A percentile compares a stretch with the other conserved stretches of the same genome.
These are phyloP conservation scores for Drosophila leontia DNA, from an alignment of 1,140 invertebrate species.

Conservation along the genomic window DNA sequence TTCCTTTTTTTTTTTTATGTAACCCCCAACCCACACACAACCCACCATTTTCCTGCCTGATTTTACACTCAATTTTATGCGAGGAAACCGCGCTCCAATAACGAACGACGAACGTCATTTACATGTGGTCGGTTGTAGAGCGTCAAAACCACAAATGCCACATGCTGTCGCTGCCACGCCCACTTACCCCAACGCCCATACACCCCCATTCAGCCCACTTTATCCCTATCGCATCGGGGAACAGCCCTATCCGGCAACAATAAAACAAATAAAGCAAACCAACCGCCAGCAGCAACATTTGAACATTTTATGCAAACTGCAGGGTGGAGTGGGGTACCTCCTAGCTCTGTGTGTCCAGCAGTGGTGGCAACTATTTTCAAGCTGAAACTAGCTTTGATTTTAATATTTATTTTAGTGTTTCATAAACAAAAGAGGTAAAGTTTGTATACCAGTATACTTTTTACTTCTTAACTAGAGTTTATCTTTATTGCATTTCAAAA, in stretches of 20 bases:
- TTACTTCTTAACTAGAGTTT: too few species aligned
- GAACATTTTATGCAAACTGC: constrained; percentile 71
- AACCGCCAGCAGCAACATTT: constrained; percentile 71
- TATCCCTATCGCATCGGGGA: constrained; percentile 23
- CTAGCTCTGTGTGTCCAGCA: not conserved
- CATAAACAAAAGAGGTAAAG: not conserved
- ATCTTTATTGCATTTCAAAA: too few species aligned
- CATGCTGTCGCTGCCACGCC: constrained; percentile 62
- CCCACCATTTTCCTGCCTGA: constrained; percentile 25
- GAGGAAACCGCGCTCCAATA: constrained; percentile 76
- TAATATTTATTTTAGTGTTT: not conserved
- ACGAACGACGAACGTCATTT: constrained; percentile 83
- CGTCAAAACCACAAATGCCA: constrained; percentile 83
- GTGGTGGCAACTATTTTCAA: not conserved
- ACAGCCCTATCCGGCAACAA: constrained; percentile 58
- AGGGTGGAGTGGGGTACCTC: not conserved
- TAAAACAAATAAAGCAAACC: constrained; percentile 80
- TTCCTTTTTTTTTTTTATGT: not conserved
- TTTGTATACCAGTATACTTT: not conserved
- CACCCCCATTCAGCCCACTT: constrained; percentile 2
- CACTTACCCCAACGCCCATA: not conserved
- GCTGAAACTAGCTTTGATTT: not conserved
- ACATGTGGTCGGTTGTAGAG: constrained; percentile 81
- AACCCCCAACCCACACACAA: not conserved
- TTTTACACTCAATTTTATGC: constrained; percentile 78